phyloP scores from a whole-genome alignment of 2,113 vertebrate species.

The Erythrocercus mccallii region DNA sequence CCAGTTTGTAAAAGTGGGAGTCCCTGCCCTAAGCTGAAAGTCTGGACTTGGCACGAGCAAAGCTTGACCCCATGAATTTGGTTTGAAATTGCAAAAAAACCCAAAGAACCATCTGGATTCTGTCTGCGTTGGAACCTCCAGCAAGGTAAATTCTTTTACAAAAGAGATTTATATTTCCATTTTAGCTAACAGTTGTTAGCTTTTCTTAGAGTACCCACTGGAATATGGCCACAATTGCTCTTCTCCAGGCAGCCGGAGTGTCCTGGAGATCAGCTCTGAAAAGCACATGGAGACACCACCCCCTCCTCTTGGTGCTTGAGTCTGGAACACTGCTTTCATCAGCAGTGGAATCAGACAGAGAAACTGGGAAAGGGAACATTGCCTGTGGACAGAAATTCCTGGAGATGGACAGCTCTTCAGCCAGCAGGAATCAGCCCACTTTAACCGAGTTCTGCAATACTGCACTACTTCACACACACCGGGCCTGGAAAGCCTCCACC shows the following conservation, averaged over 20 bases:
- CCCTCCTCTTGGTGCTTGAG: neutral
- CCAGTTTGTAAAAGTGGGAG: rapidly evolving
- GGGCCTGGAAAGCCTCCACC: neutral
- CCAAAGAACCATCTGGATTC: neutral
- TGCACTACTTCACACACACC: rapidly evolving
- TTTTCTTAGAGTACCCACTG: neutral
- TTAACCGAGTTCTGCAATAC: neutral
- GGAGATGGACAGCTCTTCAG: neutral
- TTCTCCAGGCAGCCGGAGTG: neutral
- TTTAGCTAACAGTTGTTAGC: neutral
- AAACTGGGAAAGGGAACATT: neutral
- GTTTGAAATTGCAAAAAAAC: neutral
- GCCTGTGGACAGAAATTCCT: neutral
- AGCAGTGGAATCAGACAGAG: neutral
- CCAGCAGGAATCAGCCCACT: neutral
- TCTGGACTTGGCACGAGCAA: neutral
- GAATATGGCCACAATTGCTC: neutral
- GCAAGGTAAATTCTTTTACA: neutral
- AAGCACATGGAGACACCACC: neutral
- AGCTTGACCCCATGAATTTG: neutral
- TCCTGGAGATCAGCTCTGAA: neutral
- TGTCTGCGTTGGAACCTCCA: neutral
- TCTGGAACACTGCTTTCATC: neutral
- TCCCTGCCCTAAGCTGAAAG: neutral
- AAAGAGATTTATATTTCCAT: neutral